phyloP scores from a whole-genome alignment of 2,113 vertebrate genomes.

The Mustela nigripes region DNA sequence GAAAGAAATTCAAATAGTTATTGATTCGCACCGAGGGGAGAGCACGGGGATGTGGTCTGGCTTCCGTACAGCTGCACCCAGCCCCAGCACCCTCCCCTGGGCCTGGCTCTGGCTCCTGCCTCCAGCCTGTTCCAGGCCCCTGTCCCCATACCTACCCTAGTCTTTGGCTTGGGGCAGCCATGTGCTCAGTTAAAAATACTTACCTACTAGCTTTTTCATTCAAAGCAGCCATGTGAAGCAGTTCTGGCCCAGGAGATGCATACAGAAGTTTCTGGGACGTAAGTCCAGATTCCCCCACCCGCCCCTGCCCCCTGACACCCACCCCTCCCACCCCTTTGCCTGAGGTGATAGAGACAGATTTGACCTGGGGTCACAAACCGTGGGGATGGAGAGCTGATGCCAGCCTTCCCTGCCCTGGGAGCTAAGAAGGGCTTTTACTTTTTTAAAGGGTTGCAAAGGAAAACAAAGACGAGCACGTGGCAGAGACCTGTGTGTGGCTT shows the following conservation, averaged over 20 bases:
- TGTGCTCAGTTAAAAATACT: neutral
- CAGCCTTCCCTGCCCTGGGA: neutral
- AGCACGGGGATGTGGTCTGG: constrained; percentile 65
- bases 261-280: neutral
- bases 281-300: neutral
- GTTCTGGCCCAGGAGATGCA: neutral
- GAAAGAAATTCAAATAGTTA: constrained; percentile 86
- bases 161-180: neutral
- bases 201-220: neutral
- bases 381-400: neutral
- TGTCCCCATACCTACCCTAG: neutral
- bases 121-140: neutral
- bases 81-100: neutral
- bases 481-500: neutral
- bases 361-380: neutral
- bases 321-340: neutral
- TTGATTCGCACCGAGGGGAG: constrained; percentile 79
- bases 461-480: neutral
- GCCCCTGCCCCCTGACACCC: too few relatives aligned
- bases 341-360: neutral
- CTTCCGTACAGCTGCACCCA: constrained; percentile 54
- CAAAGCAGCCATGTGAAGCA: neutral
- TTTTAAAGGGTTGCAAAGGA: neutral
- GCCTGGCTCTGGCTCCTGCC: neutral
- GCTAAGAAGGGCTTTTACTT: neutral